Evolutionary conservation across 2,797 vertebrate genomes (phyloP).

Genomic region (Hephaestus fuliginosus): DNA sequence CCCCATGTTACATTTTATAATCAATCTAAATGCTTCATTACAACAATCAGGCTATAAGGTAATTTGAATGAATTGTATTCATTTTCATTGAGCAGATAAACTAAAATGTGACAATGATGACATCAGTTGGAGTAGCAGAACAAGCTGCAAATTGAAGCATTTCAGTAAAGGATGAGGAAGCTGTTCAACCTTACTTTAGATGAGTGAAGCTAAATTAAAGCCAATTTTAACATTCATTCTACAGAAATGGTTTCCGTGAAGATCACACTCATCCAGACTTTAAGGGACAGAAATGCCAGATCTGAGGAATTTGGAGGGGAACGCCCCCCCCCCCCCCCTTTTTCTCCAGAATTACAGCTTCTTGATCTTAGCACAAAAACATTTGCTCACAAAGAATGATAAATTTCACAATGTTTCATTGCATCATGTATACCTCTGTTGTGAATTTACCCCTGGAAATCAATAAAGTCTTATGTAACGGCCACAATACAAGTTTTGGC

Average conservation of each 20-base stretch:
- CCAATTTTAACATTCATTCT: not conserved
- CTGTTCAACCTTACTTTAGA: not conserved
- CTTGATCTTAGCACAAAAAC: not conserved
- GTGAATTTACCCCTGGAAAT: not conserved
- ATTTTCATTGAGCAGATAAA: constrained; percentile 10
- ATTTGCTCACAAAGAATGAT: not conserved
- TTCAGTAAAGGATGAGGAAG: constrained; percentile 2
- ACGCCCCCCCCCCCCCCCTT: no score
- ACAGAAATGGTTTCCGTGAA: constrained; percentile 9
- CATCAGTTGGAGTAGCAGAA: not conserved
- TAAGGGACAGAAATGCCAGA: not conserved
- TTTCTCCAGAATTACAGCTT: not conserved
- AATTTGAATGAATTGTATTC: constrained; percentile 1
- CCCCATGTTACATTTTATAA: not conserved
- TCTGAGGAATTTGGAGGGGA: not conserved
- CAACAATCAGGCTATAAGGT: not conserved
- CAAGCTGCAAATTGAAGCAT: constrained; percentile 7
- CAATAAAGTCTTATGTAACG: not conserved
- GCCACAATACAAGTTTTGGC: not conserved
- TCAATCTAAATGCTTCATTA: not conserved
- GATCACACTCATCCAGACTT: constrained; percentile 9
- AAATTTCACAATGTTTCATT: not conserved
- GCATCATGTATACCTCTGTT: not conserved
- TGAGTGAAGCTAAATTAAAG: not conserved
- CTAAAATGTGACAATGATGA: constrained; percentile 3